phyloP scores from a whole-genome alignment of 2,888 invertebrate genomes.

The Cephus pulcher region DNA sequence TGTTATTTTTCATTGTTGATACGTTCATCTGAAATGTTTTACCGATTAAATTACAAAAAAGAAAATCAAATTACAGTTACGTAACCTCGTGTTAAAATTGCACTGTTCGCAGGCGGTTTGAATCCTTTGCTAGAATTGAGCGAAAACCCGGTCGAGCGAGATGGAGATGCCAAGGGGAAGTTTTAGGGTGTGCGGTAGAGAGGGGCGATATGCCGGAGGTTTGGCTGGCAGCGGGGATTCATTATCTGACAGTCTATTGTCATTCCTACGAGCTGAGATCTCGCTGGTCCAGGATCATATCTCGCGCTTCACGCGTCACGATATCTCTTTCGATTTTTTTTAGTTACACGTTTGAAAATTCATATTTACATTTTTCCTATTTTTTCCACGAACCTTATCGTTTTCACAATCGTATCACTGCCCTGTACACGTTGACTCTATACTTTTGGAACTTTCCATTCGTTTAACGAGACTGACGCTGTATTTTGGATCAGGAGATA shows the following conservation, averaged over 20 bases:
- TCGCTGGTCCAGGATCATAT: slow-evolving; percentile 46
- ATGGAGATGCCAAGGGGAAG: slow-evolving; percentile 41
- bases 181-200: slow-evolving; percentile 48
- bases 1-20: not conserved
- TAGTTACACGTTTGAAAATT: slow-evolving; percentile 23
- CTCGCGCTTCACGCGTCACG: slow-evolving; percentile 32
- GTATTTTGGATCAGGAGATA: not conserved
- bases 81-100: not conserved
- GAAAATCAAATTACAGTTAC: not conserved
- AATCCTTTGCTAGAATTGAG: not conserved
- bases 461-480: not conserved
- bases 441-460: not conserved
- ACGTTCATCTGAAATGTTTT: not conserved
- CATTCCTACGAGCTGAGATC: slow-evolving; percentile 59
- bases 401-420: slow-evolving; percentile 18
- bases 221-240: slow-evolving; percentile 55
- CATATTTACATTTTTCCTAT: slow-evolving; percentile 18
- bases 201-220: slow-evolving; percentile 25
- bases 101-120: not conserved
- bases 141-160: slow-evolving; percentile 26
- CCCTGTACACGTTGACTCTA: slow-evolving; percentile 13
- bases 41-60: not conserved
- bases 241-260: slow-evolving; percentile 63
- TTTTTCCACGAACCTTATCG: not conserved
- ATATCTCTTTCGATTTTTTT: slow-evolving; percentile 36